Evolutionary conservation across 2,888 invertebrate species (phyloP).

Genomic region (Drosophila imparisetae): DNA sequence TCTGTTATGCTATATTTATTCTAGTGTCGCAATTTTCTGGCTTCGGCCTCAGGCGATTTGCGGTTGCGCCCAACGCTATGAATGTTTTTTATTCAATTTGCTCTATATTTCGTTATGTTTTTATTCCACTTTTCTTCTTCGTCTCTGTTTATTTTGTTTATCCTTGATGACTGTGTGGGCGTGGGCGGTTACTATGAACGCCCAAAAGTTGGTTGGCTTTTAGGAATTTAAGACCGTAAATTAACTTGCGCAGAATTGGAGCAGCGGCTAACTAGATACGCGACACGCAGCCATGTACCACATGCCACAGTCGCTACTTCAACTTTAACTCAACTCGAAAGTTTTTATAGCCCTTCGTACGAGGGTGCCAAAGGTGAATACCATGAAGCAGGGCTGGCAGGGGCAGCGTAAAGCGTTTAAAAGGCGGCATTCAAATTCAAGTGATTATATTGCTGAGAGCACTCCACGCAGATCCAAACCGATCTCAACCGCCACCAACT

Average conservation of each 20-base stretch:
- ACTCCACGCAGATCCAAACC: slow-evolving; percentile 14
- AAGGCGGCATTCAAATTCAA: slow-evolving; percentile 70
- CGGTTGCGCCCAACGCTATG: slow-evolving; percentile 41
- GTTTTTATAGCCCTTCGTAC: slow-evolving; percentile 61
- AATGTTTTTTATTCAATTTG: slow-evolving; percentile 70
- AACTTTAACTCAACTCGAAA: slow-evolving; percentile 58
- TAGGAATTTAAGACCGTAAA: slow-evolving; percentile 45
- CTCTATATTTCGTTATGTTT: slow-evolving; percentile 21
- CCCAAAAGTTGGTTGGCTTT: slow-evolving; percentile 29
- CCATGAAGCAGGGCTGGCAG: slow-evolving; percentile 4
- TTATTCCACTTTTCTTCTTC: slow-evolving; percentile 6
- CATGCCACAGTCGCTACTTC: slow-evolving; percentile 41
- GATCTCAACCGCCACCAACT: neutral
- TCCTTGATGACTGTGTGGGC: slow-evolving; percentile 34
- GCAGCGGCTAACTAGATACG: slow-evolving; percentile 57
- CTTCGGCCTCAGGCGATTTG: slow-evolving; percentile 46
- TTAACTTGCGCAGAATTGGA: slow-evolving; percentile 47
- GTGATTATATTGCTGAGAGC: slow-evolving; percentile 58
- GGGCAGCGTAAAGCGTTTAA: slow-evolving; percentile 23
- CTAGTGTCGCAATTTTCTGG: slow-evolving; percentile 64
- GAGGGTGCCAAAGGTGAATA: slow-evolving; percentile 23
- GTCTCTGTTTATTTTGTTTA: slow-evolving; percentile 14
- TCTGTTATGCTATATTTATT: slow-evolving; percentile 51
- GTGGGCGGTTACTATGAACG: neutral
- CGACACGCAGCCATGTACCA: slow-evolving; percentile 35